Evolutionary conservation across 2,113 vertebrate species (phyloP).

Genomic region (Thamnophis sirtalis): DNA sequence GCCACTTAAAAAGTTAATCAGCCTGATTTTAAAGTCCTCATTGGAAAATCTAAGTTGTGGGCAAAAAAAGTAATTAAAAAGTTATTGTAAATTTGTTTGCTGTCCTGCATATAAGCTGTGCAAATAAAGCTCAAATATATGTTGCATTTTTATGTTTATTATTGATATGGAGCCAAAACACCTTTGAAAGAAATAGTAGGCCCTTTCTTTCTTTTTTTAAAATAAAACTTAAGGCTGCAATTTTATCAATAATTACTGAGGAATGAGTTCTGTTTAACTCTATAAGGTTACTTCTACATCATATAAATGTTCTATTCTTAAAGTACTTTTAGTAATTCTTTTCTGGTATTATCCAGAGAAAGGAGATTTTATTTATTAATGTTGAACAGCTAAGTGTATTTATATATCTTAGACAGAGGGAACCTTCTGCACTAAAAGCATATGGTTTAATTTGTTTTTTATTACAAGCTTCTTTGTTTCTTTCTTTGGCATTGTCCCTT

Average conservation of each 20-base stretch:
- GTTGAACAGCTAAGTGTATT: background rate
- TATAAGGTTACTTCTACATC: background rate
- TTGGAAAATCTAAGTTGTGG: background rate
- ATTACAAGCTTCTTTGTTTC: background rate
- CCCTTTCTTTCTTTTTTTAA: constrained; percentile 1
- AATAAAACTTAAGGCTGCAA: background rate
- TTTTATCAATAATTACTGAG: too few relatives aligned
- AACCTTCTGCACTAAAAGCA: background rate
- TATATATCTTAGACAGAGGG: background rate
- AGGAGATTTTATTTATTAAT: constrained; percentile 13
- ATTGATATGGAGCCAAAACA: background rate
- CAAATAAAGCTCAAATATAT: constrained; percentile 3
- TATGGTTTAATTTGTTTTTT: background rate
- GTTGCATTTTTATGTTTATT: background rate
- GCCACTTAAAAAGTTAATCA: background rate
- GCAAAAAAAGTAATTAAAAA: constrained; percentile 41
- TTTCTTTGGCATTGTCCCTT: background rate
- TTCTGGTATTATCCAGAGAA: constrained; percentile 31
- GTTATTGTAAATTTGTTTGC: constrained; percentile 17
- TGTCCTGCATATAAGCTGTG: constrained; percentile 19
- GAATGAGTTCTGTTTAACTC: background rate
- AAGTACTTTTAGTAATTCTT: constrained; percentile 3
- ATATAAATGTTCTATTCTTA: background rate
- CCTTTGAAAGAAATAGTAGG: background rate
- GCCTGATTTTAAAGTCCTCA: background rate